These are phyloP conservation scores for Gasterosteus nipponicus DNA, from an alignment of 2,113 vertebrate species.

Conservation along the genomic window DNA sequence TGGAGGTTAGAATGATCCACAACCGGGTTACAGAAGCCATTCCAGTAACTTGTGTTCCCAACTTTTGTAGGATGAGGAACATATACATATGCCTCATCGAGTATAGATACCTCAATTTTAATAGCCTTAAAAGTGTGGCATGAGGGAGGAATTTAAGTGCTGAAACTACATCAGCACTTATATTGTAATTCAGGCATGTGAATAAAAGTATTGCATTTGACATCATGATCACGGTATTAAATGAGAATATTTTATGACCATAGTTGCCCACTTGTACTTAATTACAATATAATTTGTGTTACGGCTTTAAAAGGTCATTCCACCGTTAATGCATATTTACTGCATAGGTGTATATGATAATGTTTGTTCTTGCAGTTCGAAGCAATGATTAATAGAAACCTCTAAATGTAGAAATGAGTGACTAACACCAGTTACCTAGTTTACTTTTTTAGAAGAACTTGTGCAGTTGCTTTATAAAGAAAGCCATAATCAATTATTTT, in stretches of 20 bases:
- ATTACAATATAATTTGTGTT: constrained; percentile 11
- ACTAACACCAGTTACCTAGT: constrained; percentile 6
- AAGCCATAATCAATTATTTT: constrained; percentile 11
- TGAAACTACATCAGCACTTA: neutral
- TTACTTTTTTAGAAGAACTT: neutral
- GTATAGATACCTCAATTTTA: neutral
- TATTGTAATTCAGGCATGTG: neutral
- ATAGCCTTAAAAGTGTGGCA: neutral
- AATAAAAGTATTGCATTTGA: constrained; percentile 18
- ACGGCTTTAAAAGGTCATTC: neutral
- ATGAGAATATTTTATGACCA: constrained; percentile 28
- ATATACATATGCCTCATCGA: neutral
- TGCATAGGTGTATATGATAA: neutral
- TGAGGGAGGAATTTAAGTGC: neutral
- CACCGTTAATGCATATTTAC: neutral
- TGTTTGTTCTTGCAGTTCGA: neutral
- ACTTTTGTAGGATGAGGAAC: neutral
- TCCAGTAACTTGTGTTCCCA: neutral
- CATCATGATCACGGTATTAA: constrained; percentile 9
- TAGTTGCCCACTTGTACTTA: constrained; percentile 1
- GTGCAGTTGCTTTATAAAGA: constrained; percentile 9
- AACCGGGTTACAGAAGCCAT: too few species aligned
- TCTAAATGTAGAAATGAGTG: constrained; percentile 10
- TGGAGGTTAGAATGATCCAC: too few species aligned
- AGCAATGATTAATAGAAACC: neutral